Conservation (phyloP, 2,113 vertebrate species). For the Orycteropus afer region DNA sequence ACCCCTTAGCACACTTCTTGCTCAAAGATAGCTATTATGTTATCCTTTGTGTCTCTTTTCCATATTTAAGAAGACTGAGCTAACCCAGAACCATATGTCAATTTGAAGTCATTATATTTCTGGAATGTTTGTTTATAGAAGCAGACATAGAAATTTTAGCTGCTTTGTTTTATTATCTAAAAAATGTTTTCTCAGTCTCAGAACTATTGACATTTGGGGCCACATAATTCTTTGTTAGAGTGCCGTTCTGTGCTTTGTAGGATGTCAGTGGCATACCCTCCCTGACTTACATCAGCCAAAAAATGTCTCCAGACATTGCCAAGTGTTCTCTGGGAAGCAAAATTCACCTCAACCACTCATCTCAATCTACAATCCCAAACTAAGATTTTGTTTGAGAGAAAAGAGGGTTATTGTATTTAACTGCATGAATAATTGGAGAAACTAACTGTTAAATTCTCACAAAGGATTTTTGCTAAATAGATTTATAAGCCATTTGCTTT, state of each 20-base stretch:
- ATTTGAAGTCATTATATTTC: not conserved
- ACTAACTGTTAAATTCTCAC: conserved; percentile 28
- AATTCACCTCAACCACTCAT: too few relatives aligned
- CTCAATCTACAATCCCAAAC: not conserved
- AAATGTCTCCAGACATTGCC: not conserved
- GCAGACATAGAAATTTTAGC: not conserved
- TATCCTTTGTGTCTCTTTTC: not conserved
- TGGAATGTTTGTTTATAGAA: not conserved
- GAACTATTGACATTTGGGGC: too few relatives aligned
- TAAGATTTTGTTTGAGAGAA: not conserved
- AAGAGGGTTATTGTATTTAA: not conserved
- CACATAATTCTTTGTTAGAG: not conserved
- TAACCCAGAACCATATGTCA: not conserved
- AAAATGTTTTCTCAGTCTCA: too few relatives aligned
- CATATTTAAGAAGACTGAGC: not conserved
- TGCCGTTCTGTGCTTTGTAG: not conserved
- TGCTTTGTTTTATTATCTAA: not conserved
- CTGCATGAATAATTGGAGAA: not conserved
- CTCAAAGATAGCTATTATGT: not conserved
- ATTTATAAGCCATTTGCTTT: conserved; percentile 50
- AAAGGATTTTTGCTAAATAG: conserved; percentile 28
- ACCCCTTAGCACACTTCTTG: not conserved
- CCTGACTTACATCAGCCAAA: not conserved
- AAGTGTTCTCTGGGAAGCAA: not conserved
- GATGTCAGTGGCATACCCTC: not conserved